A percentile compares a stretch with the other conserved stretches of the same genome.
phyloP scores from a whole-genome alignment of 2,888 invertebrate genomes.

The Apotomis betuletana region DNA sequence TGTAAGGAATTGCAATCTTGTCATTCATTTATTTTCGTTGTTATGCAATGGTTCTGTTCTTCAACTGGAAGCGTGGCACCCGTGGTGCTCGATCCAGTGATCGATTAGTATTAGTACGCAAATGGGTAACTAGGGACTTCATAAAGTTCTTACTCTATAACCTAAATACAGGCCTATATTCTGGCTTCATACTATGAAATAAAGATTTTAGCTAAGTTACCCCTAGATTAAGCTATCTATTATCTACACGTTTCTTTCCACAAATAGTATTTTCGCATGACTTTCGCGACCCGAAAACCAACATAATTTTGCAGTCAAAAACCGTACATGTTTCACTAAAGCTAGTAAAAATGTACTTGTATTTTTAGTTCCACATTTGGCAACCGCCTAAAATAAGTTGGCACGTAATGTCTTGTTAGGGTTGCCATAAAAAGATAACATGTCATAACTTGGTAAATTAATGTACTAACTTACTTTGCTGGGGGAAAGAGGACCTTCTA shows the following conservation, averaged over 20 bases:
- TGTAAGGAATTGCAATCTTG: too few species aligned
- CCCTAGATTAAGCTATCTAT: slow-evolving; percentile 29
- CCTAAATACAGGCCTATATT: too few species aligned
- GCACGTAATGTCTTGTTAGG: slow-evolving; percentile 16
- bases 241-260: not conserved
- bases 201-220: slow-evolving; percentile 16
- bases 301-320: slow-evolving; percentile 8
- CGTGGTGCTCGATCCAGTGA: too few species aligned
- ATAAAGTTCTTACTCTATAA: not conserved
- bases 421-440: slow-evolving; percentile 31
- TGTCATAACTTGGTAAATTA: slow-evolving; percentile 37
- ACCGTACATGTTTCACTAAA: not conserved
- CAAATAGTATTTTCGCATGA: slow-evolving; percentile 32
- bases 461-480: slow-evolving; percentile 26
- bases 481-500: slow-evolving; percentile 8
- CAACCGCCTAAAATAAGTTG: slow-evolving; percentile 12
- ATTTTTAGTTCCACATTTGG: not conserved
- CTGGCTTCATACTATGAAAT: not conserved
- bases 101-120: not conserved
- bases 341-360: not conserved
- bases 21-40: too few species aligned
- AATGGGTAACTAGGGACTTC: not conserved
- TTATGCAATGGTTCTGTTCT: too few species aligned
- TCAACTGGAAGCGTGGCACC: too few species aligned
- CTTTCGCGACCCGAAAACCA: slow-evolving; percentile 11